Base-by-base conservation (phyloP, 2,888 invertebrate species). In the Sminthurides aquaticus region DNA sequence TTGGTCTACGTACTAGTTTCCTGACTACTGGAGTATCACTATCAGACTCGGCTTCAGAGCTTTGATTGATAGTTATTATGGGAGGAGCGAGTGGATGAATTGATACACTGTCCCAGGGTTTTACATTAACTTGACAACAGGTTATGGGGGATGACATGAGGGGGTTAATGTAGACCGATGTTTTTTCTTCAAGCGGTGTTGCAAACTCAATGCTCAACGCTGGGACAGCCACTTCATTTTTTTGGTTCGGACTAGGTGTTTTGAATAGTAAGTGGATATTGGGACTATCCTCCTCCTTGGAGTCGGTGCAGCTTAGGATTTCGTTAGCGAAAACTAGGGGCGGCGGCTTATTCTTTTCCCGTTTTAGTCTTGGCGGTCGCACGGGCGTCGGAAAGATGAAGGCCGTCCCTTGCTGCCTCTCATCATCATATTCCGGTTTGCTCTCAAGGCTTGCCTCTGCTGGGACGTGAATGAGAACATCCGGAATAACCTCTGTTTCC, bases 11-110 rank as follows among this genome's bases (percentile, higher is more conserved):
- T 24, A 82, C 81, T 18, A 78, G 77, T 43, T 79, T 76, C 63
- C 76, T 75, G 34, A 82, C 82, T 34, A 82, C 82, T 2, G 81
- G 81, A 25, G 75, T 75, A 54, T 69, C 74, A 67, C 61, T 70
- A 69, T 70, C 72, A n/a, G 75, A 74, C 11, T 81, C 82, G 28
- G 80, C 81, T 25, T 82, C 83, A 26, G 78, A 78, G 56, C 78
- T 75, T 66, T 79, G 79, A 62, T 75, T 74, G 63, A 77, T 77
- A 8, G 79, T 77, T 55, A 86, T 82, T 43, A 67, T 29, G 15
- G 74, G 74, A 15, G 74, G 74, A n/a, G 58, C 60, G 8, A 72
- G 57, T 11, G 72, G 71, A 56, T 60, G 61, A 2, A 52, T 57
- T 22, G 20, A 20, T 26, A 1, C 11, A 48, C 67, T 66, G 65